These are phyloP conservation scores for Polymixis flavicincta DNA, from an alignment of 2,888 invertebrate species.

Conservation along the genomic window DNA sequence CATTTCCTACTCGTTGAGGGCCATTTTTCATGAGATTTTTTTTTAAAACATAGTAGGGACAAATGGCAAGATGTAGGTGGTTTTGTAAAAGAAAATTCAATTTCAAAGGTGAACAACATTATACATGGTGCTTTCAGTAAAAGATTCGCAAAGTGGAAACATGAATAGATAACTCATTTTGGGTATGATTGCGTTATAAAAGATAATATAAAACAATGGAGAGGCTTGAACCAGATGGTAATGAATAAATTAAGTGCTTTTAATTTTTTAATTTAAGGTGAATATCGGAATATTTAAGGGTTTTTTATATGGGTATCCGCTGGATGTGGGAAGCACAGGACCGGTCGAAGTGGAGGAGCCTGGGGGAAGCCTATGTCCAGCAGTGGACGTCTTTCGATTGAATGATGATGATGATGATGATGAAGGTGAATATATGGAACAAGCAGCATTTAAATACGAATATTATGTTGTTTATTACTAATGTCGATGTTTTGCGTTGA, in stretches of 20 bases:
- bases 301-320: no score
- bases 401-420: no score
- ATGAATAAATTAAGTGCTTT: constrained; percentile 65
- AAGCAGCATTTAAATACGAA: neutral
- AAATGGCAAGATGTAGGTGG: constrained; percentile 14
- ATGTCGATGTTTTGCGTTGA: neutral
- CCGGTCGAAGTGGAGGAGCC: no score
- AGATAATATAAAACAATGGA: constrained; percentile 49
- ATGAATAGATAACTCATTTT: constrained; percentile 38
- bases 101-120: constrained; percentile 29
- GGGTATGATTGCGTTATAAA: constrained; percentile 30
- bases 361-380: no score
- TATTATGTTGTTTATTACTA: neutral
- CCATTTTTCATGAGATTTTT: constrained; percentile 21
- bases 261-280: constrained; percentile 36
- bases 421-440: no score
- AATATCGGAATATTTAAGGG: no score
- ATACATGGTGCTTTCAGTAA: constrained; percentile 18
- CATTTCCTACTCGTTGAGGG: constrained; percentile 7
- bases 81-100: constrained; percentile 9
- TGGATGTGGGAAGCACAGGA: no score
- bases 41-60: neutral
- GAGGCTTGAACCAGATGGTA: constrained; percentile 43
- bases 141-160: constrained; percentile 29
- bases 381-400: no score